phyloP scores from a whole-genome alignment of 2,888 invertebrate genomes.

The Selenia dentaria region DNA sequence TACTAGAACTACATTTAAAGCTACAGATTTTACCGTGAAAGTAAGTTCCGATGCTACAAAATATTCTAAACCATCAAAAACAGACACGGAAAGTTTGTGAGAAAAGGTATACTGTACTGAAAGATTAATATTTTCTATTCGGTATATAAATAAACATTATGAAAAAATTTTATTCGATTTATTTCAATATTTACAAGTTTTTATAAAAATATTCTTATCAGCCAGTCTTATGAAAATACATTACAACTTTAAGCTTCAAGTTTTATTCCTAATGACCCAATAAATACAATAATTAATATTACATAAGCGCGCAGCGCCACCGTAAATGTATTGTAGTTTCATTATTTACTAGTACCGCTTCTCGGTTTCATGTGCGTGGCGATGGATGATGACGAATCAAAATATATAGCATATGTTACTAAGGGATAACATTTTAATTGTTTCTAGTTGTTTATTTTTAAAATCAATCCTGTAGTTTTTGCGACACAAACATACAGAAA shows the following conservation, averaged over 20 bases:
- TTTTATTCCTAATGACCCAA: no score
- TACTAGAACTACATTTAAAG: neutral
- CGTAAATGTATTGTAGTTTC: no score
- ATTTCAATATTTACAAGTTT: conserved; percentile 15
- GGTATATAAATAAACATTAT: conserved; percentile 1
- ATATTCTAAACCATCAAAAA: neutral
- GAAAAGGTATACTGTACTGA: neutral
- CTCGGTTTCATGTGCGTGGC: no score
- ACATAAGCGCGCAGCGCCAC: neutral
- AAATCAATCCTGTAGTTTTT: no score
- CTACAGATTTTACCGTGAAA: neutral
- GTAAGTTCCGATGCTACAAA: neutral
- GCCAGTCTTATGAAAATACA: conserved; percentile 1
- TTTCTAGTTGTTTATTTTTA: no score
- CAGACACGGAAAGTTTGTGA: neutral
- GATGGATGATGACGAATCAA: no score
- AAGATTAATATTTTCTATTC: neutral
- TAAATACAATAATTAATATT: no score
- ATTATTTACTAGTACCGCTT: no score
- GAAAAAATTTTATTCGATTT: conserved; percentile 2
- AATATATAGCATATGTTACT: no score
- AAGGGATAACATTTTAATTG: no score
- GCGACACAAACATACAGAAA: no score
- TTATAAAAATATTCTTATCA: conserved; percentile 18
- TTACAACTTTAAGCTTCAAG: conserved; percentile 2